These are phyloP conservation scores for Stenurella melanura DNA, from an alignment of 2,888 invertebrate genomes.

Conservation along the genomic window DNA sequence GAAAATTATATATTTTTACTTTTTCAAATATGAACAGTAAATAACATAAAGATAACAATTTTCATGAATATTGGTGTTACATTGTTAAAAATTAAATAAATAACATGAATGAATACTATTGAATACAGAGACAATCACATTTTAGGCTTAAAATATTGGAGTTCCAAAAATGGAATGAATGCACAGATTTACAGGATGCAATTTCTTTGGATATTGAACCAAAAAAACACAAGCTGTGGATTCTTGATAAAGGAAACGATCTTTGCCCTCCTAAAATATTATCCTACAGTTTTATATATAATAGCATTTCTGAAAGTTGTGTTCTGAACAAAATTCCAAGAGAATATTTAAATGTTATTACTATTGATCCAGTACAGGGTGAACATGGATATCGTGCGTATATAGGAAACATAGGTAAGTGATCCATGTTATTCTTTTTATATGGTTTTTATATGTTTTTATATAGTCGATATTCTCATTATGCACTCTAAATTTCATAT, in stretches of 20 bases:
- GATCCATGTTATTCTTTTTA: too few species aligned
- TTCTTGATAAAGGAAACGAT: constrained; percentile 71
- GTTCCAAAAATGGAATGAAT: constrained; percentile 62
- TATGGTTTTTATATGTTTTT: too few species aligned
- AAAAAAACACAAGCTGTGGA: constrained; percentile 71
- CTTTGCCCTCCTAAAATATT: constrained; percentile 71
- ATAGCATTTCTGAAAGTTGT: constrained; percentile 58
- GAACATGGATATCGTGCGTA: constrained; percentile 67
- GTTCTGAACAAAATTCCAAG: constrained; percentile 58
- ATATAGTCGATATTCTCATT: too few species aligned
- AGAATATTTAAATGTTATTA: constrained; percentile 64
- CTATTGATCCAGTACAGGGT: constrained; percentile 64
- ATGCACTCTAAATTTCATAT: too few species aligned
- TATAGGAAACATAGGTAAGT: constrained; percentile 66
- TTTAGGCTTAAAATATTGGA: constrained; percentile 55
- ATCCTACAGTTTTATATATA: constrained; percentile 70
- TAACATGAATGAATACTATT: too few species aligned
- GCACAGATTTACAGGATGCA: constrained; percentile 69
- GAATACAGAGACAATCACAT: background rate
- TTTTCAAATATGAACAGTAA: too few species aligned
- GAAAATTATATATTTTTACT: too few species aligned
- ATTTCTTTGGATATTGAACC: constrained; percentile 71
- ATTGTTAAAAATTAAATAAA: too few species aligned
- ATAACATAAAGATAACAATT: too few species aligned
- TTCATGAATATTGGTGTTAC: too few species aligned